Evolutionary conservation across 2,113 vertebrate genomes (phyloP), one percentile per base, ranked within the genome.

Genomic region (Sinocyclocheilus grahami): DNA sequence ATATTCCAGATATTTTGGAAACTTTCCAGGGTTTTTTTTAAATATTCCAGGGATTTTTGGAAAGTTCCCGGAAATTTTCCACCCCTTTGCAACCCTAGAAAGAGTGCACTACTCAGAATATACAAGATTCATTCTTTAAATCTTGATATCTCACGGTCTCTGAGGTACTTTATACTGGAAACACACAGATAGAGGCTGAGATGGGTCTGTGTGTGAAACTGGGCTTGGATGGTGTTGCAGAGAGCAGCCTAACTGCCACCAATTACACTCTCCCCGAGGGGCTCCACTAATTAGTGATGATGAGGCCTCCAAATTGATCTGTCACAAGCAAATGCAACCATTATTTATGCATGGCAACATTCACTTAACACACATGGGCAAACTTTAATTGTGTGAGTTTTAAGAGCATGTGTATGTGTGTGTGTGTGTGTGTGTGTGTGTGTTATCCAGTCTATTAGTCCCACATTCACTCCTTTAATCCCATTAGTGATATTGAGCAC

Each of bases 281-380:
- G 55, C 53, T 71, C 4, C 1, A 65, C 78, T 86, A 83, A 88
- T 78, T 65, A 86, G 42, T 14, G 80, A 77, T 88, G 84, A 74
- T 86, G 80, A 86, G 78, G 84, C 60, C 85, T 78, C 42, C 79
- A 82, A 82, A 82, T 76, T 33, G 87, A 88, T 87, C 86, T n/a
- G 51, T 85, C 83, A 76, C 78, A 82, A 33, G 16, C 83, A 81
- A 82, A 82, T 81, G 81, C 78, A 65, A 67, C 53, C 71, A 85
- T 88, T 77, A 85, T 85, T 82, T 55, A 85, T 69, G 71, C 46
- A 85, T 81, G 48, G 42, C 77, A 81, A 67, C 76, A 55, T 81
- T 78, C 72, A 75, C 69, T 74, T 46, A 65, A 48, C 67, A 81
- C 65, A 74, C 65, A 80, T 20, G 42, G 48, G 18, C 63, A 78